phyloP scores from a whole-genome alignment of 2,113 vertebrate genomes.

The Rattus norvegicus region GRCr8 NC_086031.1:47218501-47219000 shows the following conservation, averaged over 20 bases:
- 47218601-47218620: background rate
- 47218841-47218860: background rate
- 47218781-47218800: background rate
- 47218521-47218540: background rate
- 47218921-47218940: background rate
- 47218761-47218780: background rate
- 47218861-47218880: too few species aligned
- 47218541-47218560: background rate
- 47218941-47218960: fast-evolving
- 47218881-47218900: background rate
- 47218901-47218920: background rate
- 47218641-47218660: background rate
- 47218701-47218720: too few species aligned
- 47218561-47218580: background rate
- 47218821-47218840: background rate
- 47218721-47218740: background rate
- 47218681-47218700: background rate
- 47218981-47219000: background rate
- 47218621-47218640: background rate
- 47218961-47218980: background rate
- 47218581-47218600: background rate
- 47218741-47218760: background rate
- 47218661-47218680: conserved; percentile 15
- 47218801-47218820: background rate
- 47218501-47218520: background rate